Conservation (phyloP, 2,797 vertebrate species). For the Carapus acus region DNA sequence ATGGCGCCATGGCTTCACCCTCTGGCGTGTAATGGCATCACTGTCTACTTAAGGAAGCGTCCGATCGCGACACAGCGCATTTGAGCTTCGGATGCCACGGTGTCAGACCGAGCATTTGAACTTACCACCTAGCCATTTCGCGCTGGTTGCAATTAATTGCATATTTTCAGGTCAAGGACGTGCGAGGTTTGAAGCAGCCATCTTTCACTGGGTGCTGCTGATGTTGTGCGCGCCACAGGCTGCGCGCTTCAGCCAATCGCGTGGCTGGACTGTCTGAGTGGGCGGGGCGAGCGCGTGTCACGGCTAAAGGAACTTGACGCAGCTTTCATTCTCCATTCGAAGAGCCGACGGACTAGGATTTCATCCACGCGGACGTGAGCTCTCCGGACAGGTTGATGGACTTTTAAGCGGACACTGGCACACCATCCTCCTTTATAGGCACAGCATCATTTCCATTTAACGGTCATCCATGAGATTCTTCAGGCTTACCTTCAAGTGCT, state of each 20-base stretch:
- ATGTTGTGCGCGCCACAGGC: conserved; percentile 56
- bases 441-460: conserved; percentile 66
- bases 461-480: conserved; percentile 84
- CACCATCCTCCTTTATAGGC: conserved; percentile 47
- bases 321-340: conserved; percentile 51
- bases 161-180: conserved; percentile 53
- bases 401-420: conserved; percentile 40
- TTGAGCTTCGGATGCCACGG: too few relatives aligned
- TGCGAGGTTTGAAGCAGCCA: conserved; percentile 22
- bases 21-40: too few relatives aligned
- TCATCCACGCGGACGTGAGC: conserved; percentile 6
- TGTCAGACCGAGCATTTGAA: too few relatives aligned
- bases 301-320: conserved; percentile 37
- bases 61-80: too few relatives aligned
- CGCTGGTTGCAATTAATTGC: conserved; percentile 13
- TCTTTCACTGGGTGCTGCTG: conserved; percentile 50
- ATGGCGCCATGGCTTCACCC: too few relatives aligned
- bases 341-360: conserved; percentile 27
- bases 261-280: conserved; percentile 16
- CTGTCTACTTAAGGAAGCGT: too few relatives aligned
- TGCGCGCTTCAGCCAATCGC: conserved; percentile 59
- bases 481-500: conserved; percentile 87
- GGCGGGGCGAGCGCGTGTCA: conserved; percentile 35
- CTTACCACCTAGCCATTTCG: too few relatives aligned
- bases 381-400: conserved; percentile 44